phyloP scores from a whole-genome alignment of 2,888 invertebrate species.

The Flexamia atlantica region DNA sequence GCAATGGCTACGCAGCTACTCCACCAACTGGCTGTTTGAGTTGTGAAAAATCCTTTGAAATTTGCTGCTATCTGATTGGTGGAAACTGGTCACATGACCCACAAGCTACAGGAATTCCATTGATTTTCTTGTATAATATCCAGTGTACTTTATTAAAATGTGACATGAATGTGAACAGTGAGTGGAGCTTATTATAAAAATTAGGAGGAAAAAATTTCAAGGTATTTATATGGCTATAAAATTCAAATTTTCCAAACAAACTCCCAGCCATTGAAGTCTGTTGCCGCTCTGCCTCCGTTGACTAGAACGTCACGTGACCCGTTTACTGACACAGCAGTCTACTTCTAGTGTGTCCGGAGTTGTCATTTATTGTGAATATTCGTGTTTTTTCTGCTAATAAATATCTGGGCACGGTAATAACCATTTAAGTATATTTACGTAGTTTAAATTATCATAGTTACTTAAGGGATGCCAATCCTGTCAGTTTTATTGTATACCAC shows the following conservation, averaged over 20 bases:
- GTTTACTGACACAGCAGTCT: slow-evolving; percentile 33
- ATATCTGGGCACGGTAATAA: neutral
- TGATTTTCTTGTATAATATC: slow-evolving; percentile 68
- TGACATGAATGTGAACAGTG: neutral
- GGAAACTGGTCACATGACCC: slow-evolving; percentile 72
- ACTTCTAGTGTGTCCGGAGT: neutral
- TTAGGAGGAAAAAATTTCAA: neutral
- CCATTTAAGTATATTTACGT: too few species aligned
- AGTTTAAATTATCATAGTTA: too few species aligned
- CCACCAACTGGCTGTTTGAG: slow-evolving; percentile 71
- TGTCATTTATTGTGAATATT: slow-evolving; percentile 16
- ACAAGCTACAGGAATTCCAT: slow-evolving; percentile 68
- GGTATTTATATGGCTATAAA: neutral
- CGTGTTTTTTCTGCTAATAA: neutral
- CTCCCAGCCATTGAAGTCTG: slow-evolving; percentile 19
- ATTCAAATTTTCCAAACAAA: neutral
- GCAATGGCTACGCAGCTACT: slow-evolving; percentile 76
- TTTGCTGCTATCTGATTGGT: slow-evolving; percentile 72
- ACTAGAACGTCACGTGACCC: slow-evolving; percentile 44
- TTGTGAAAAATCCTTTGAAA: slow-evolving; percentile 72
- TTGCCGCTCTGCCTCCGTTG: slow-evolving; percentile 26
- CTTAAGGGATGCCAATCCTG: too few species aligned
- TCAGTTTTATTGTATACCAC: too few species aligned
- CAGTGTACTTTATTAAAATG: slow-evolving; percentile 4
- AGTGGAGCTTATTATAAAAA: neutral